Base-by-base conservation (phyloP, 2,113 vertebrate species). In the Semicossyphus pulcher region DNA sequence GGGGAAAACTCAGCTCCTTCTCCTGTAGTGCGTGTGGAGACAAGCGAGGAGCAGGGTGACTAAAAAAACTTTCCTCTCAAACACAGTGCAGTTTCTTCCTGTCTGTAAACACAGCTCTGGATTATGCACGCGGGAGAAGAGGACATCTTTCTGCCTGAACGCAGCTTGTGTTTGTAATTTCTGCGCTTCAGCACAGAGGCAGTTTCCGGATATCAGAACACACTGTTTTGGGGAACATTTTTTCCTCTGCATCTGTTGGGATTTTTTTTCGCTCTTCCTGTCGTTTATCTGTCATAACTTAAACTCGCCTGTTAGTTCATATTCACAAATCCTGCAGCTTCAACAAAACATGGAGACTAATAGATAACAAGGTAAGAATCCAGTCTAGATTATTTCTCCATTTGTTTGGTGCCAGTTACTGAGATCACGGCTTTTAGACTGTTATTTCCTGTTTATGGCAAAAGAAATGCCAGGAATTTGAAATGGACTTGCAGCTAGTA, bases 361-460 rank as follows among this genome's bases (percentile, higher is more conserved):
- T 4, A 84, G 85, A 84, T 90, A 91, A 90, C 89, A 83, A 92
- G 93, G 93, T 94, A 86, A 91, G 86, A 84, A 64, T 23, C 9
- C 36, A 48, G 20, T 34, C 7, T 34, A 1, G 15, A 36, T 23
- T 2, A 10, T 25, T 18, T 32, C 28, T 36, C 15, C 7, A 28
- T 60, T 61, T 62, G 41, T 37, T 45, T 68, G 10, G 16, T 49
- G 25, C 7, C 16, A 72, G 5, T 21, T 25, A 36, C 16, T 31
- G 23, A 54, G 16, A 51, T 34, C 21, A 41, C 21, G 25, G n/a
- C 47, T 21, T 45, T 34, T 5, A 41, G 2, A 25, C 41, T 41
- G 45, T 73, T 29, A 54, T 82, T 82, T 85, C 78, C 75, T 85
- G 77, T 84, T 68, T 69, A 52, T 36, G 31, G 5, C 32, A 39